Evolutionary conservation across 2,888 invertebrate species (phyloP).

Genomic region (Sclerodermus sp.): DNA sequence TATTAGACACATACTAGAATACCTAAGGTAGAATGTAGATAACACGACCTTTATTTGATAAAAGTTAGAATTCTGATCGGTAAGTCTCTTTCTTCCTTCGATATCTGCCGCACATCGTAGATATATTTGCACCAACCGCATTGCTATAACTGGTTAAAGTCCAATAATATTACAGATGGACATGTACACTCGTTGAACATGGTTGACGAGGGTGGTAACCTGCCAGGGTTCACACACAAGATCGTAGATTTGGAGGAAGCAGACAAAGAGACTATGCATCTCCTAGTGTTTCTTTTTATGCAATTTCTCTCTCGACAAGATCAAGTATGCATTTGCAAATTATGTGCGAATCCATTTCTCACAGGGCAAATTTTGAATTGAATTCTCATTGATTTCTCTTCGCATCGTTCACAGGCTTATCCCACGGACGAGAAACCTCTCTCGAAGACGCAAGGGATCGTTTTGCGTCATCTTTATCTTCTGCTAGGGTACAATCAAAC

Average conservation of each 20-base stretch:
- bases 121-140: slow-evolving; percentile 7
- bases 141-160: slow-evolving; percentile 4
- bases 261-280: slow-evolving; percentile 93
- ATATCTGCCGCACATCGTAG: neutral
- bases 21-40: too few species aligned
- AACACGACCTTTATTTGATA: too few species aligned
- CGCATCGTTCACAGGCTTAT: slow-evolving; percentile 70
- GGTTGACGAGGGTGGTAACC: slow-evolving; percentile 70
- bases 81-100: too few species aligned
- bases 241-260: slow-evolving; percentile 92
- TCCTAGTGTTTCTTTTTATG: slow-evolving; percentile 93
- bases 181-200: slow-evolving; percentile 83
- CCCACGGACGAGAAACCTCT: slow-evolving; percentile 84
- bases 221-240: slow-evolving; percentile 78
- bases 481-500: slow-evolving; percentile 90
- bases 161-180: slow-evolving; percentile 64
- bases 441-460: slow-evolving; percentile 80
- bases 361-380: too few species aligned
- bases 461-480: slow-evolving; percentile 87
- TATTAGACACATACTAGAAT: too few species aligned
- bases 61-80: too few species aligned
- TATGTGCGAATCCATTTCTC: too few species aligned
- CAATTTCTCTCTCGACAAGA: slow-evolving; percentile 87
- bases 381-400: too few species aligned
- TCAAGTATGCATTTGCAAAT: slow-evolving; percentile 64